Evolutionary conservation across 2,113 vertebrate species (phyloP), one percentile per base, ranked within the genome.

Genomic region (Salvelinus namaycush): DNA sequence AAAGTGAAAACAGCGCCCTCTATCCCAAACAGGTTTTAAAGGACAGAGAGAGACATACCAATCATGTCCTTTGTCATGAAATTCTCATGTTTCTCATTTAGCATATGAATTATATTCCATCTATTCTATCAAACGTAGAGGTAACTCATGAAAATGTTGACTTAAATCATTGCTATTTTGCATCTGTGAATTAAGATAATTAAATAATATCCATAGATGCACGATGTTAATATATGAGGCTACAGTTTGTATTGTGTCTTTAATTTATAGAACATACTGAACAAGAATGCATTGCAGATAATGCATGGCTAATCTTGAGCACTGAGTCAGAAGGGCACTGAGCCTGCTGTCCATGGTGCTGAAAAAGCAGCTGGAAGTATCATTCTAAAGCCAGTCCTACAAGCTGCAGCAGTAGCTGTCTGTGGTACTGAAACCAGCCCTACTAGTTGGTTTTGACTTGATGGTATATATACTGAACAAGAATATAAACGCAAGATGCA

Each of bases 261-360:
- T 22, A n/a, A 60, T 22, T 7, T 60, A 60, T 60, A n/a, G 1
- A 22, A 60, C 7, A 60, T n/a, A 7, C 59, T 22, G 2, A 22
- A 5, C 12, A 22, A 60, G 18, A 60, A 60, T 22, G 59, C 7
- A 60, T 51, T 51, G 49, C 49, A 51, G 49, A 3, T 51, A 39
- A 16, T 51, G 49, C 14, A 60, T 22, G 59, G 59, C n/a, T 22
- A 60, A n/a, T 60, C 59, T n/a, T 22, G 5, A 9, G 57, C 57
- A 7, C 57, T 20, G n/a, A n/a, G 16, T 60, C 57, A 60, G 12
- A 8, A 8, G 4, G n/a, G n/a, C 59, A 60, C 4, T 60, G 59
- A 60, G 59, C 59, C 59, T 7, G 14, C 70, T 72, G 27, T 57
- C 49, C 70, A 59, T 72, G 70, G 70, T 59, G 44, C 48, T 59